These are phyloP conservation scores for Synanceia verrucosa DNA, from an alignment of 2,797 vertebrate genomes.

Conservation along the genomic window DNA sequence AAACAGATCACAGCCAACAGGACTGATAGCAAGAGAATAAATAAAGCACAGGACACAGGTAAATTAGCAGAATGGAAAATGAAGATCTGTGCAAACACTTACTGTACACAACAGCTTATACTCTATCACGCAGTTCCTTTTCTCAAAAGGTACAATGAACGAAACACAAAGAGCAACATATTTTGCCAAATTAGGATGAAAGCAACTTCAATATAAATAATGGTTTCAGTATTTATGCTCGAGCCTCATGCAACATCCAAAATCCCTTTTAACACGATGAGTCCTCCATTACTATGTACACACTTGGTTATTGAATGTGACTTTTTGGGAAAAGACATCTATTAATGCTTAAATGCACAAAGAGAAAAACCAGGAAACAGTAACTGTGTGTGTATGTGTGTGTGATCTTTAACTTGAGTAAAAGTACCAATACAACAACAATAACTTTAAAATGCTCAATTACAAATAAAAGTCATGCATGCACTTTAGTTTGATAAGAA, in stretches of 20 bases:
- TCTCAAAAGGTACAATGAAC: neutral
- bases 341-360: neutral
- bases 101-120: neutral
- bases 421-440: neutral
- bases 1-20: conserved; percentile 19
- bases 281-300: neutral
- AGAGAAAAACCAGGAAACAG: conserved; percentile 13
- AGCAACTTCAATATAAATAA: neutral
- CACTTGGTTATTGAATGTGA: neutral
- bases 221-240: neutral
- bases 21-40: neutral
- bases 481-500: neutral
- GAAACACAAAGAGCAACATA: neutral
- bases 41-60: neutral
- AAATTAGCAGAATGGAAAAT: neutral
- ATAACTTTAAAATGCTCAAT: neutral
- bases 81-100: conserved; percentile 5
- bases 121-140: neutral
- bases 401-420: neutral
- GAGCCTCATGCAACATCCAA: neutral
- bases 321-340: neutral
- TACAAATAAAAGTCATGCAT: neutral
- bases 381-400: too few species aligned
- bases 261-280: neutral
- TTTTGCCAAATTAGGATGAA: conserved; percentile 20